These are phyloP conservation scores for Falco columbarius DNA, from an alignment of 2,797 vertebrate species.

Conservation along the genomic window DNA sequence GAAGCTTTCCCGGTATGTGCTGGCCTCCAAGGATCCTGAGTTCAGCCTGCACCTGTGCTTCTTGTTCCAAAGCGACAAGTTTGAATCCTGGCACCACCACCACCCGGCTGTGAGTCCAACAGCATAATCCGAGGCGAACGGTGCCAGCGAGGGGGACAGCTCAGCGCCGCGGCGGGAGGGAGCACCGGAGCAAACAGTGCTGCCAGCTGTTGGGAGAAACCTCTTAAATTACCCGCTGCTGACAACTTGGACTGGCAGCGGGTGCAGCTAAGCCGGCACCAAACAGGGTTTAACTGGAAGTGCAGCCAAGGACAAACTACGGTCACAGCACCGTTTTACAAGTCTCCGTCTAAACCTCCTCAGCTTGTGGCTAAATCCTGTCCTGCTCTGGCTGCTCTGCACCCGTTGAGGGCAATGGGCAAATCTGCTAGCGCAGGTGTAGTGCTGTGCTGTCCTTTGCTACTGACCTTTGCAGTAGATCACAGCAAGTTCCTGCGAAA, in stretches of 20 bases:
- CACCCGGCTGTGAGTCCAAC: not conserved
- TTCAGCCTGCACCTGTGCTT: slow-evolving; percentile 31
- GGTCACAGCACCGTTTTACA: not conserved
- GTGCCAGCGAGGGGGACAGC: not conserved
- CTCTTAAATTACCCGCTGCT: not conserved
- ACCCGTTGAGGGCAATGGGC: rapidly evolving
- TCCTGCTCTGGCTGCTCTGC: not conserved
- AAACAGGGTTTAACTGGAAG: not conserved
- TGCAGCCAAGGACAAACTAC: not conserved
- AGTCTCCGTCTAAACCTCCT: not conserved
- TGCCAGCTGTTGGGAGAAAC: slow-evolving; percentile 42
- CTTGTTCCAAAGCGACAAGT: not conserved
- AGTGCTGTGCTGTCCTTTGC: not conserved
- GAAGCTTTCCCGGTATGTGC: not conserved
- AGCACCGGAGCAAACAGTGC: not conserved
- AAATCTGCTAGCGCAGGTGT: not conserved
- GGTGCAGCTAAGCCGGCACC: not conserved
- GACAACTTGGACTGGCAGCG: not conserved
- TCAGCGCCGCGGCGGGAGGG: not conserved
- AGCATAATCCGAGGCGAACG: not conserved
- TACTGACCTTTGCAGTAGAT: rapidly evolving
- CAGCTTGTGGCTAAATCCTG: not conserved
- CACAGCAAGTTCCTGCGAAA: not conserved
- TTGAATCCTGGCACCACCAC: not conserved
- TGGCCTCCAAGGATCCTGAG: not conserved